Percentiles rank a stretch among this genome's conserved stretches.
Evolutionary conservation across 2,888 invertebrate species (phyloP).

Genomic region (Adelognathus sp.): DNA sequence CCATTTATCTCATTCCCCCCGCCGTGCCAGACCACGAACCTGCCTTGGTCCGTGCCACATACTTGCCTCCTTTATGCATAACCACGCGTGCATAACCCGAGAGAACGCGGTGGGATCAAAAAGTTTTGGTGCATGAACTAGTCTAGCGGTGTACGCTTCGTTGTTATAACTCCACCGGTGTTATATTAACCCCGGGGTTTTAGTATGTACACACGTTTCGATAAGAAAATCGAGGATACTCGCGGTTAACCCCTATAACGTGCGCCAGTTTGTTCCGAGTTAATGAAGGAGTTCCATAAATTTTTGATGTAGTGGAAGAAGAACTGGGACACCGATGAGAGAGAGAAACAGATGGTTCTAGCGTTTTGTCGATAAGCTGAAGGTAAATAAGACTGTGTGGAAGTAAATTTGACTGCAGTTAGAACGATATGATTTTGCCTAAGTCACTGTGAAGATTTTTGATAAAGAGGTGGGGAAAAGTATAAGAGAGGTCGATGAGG

Average conservation of each 20-base stretch:
- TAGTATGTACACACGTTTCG: not conserved
- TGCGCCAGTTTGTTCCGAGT: not conserved
- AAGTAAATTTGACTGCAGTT: no score
- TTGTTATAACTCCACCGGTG: not conserved
- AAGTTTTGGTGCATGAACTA: constrained; percentile 38
- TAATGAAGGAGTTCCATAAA: not conserved
- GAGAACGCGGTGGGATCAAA: constrained; percentile 47
- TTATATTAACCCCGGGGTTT: not conserved
- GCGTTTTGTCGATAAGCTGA: no score
- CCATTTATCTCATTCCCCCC: constrained; percentile 56
- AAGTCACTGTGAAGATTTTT: not conserved
- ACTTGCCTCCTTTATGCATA: constrained; percentile 55
- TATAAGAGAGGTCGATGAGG: no score
- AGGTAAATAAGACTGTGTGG: no score
- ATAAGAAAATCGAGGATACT: not conserved
- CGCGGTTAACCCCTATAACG: not conserved
- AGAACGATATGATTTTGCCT: no score
- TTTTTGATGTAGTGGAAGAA: not conserved
- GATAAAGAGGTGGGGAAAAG: not conserved
- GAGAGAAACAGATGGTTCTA: no score
- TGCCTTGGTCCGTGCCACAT: not conserved
- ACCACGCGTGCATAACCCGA: constrained; percentile 55
- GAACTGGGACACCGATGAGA: no score
- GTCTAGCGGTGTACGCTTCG: not conserved
- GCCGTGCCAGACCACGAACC: constrained; percentile 18